Base-by-base conservation (phyloP, 2,113 vertebrate species). In the Microtus oregoni region DNA sequence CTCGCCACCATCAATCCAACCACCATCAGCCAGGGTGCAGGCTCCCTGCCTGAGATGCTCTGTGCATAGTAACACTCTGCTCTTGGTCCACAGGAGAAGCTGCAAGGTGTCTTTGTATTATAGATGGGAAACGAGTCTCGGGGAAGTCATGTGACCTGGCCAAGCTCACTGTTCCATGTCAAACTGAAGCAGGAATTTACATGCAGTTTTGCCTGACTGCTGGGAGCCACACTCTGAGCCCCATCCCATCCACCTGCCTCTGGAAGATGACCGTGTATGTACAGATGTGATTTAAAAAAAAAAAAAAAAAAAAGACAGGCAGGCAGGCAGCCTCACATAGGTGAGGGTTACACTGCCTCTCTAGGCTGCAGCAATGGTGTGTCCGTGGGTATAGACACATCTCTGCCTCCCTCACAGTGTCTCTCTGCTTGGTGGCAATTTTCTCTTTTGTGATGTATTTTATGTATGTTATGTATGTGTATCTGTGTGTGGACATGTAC, bases 31-130 rank as follows among this genome's bases (percentile, higher is more conserved):
- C 32, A 3, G 67, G 55, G 1, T 6, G 14, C 5, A 0, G 0
- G 14, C 55, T 58, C 32, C 0, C 20, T 8, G 67, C 32, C 20
- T 10, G 0, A 0, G 0, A 19, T 3, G 4, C 55, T 0, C 0
- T 4, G 0, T 5, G 38, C 15, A 5, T 14, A 6, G 11, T 5
- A 22, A 55, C 2, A 32, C 28, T 38, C 47, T 1, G 0, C 26
- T 32, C 30, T 67, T 50, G 63, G 28, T 68, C 10, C 38, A 4
- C 28, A 4, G 0, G 4, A 28, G 38, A 65, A 65, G 81, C 58
- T 35, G 63, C 28, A 35, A 68, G 30, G 17, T 67, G 41, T 8
- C 2, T 47, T 55, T 22, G 5, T 0, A 24, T 3, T 50, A 70
- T n/a, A n/a, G 61, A 12, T 0, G 11, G 67, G 72, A 35, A 38